phyloP scores from a whole-genome alignment of 2,888 invertebrate species.

The Caenorhabditis drosophilae region DNA sequence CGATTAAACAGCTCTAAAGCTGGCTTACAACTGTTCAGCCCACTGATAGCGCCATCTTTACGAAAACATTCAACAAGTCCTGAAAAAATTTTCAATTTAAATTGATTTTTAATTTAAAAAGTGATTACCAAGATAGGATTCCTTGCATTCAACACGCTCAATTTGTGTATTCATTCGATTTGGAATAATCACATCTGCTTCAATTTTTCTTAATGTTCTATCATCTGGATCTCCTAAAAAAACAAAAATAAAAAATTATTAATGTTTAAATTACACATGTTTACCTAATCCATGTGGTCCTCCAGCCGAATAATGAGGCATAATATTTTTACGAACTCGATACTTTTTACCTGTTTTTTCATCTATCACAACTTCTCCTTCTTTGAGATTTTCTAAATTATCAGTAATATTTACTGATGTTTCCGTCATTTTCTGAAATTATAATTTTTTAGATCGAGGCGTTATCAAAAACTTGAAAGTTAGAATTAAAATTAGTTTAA shows the following conservation, averaged over 20 bases:
- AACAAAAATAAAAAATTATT: background rate
- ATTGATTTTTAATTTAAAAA: background rate
- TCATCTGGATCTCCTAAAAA: constrained; percentile 80
- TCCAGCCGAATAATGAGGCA: constrained; percentile 55
- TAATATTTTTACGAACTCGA: constrained; percentile 62
- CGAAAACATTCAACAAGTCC: constrained; percentile 62
- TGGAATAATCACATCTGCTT: constrained; percentile 85
- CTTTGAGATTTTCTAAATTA: constrained; percentile 49
- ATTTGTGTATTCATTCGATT: constrained; percentile 86
- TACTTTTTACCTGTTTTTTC: constrained; percentile 62
- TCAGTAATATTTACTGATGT: constrained; percentile 43
- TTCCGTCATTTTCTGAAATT: constrained; percentile 20
- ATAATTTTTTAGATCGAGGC: background rate
- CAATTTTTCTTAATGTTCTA: constrained; percentile 82
- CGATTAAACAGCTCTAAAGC: constrained; percentile 57
- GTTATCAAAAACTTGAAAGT: background rate
- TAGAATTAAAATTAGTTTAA: background rate
- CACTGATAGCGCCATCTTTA: constrained; percentile 56
- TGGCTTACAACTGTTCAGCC: constrained; percentile 56
- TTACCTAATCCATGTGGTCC: constrained; percentile 63
- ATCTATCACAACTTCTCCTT: constrained; percentile 64
- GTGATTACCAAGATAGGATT: constrained; percentile 48
- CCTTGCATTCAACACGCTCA: constrained; percentile 79
- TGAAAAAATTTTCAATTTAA: constrained; percentile 15
- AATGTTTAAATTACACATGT: constrained; percentile 5